Evolutionary conservation across 2,888 invertebrate genomes (phyloP).

Genomic region (Hetaerina titia): DNA sequence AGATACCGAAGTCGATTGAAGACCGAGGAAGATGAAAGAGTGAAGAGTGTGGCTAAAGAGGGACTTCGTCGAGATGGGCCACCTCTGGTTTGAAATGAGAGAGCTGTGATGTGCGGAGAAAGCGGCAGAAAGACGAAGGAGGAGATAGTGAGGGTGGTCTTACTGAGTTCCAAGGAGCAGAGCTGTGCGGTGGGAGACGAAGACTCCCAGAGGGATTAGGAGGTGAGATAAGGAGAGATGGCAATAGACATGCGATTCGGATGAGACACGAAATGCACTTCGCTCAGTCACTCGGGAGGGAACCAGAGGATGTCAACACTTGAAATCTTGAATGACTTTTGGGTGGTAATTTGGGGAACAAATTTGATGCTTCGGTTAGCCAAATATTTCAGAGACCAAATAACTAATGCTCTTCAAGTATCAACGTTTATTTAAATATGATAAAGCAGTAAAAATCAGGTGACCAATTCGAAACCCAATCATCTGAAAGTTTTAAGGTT

Average conservation of each 20-base stretch:
- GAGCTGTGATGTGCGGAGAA: background rate
- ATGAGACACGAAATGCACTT: background rate
- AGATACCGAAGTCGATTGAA: background rate
- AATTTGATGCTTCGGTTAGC: background rate
- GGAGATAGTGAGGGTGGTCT: background rate
- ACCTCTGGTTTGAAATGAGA: background rate
- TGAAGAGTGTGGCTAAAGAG: background rate
- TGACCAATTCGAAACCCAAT: too few species aligned
- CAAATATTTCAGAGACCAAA: background rate
- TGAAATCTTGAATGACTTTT: background rate
- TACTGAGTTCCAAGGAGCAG: background rate
- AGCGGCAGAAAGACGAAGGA: background rate
- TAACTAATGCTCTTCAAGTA: too few species aligned
- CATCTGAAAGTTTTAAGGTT: too few species aligned
- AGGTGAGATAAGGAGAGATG: background rate
- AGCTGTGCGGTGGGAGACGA: background rate
- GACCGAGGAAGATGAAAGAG: background rate
- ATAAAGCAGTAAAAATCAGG: too few species aligned
- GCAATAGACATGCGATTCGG: background rate
- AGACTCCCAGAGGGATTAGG: background rate
- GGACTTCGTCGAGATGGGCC: background rate
- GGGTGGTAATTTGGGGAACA: background rate
- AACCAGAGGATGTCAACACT: background rate
- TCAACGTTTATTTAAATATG: too few species aligned
- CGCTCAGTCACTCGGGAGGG: background rate